Base-by-base conservation (phyloP, 35 echinoderm and acorn worm species). In the Apostichopus parvimensis region DNA sequence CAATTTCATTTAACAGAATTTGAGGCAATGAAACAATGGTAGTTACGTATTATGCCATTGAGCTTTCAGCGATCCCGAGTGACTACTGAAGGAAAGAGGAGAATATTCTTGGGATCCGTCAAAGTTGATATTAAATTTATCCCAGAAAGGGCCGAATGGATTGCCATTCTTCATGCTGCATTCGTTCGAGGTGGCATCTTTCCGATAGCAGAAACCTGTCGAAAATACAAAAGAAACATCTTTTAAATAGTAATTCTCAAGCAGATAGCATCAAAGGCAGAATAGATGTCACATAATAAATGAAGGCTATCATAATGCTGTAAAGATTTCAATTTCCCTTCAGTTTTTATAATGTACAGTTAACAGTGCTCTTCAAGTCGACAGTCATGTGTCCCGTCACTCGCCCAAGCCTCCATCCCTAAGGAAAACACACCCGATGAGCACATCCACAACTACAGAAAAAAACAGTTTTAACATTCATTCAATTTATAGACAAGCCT, bases 141-240 rank as follows among this genome's bases (percentile, higher is more conserved):
- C 86, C 97, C 97, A 99, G 90, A 99, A 99, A 68, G 97, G 97
- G 1, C 97, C 97, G 84, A 99, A 99, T 58, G 97, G 97, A 79
- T 99, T 99, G 17, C 97, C 97, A n/a, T 93, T 91, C 45, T 99
- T 99, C 97, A 99, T 99, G 3, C 54, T 87, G 82, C 97, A 99
- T 53, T 87, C 91, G 6, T 53, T 82, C 2, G 9, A 66, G 58
- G 91, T 82, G 56, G 92, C 77, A 92, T 91, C 94, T 73, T 78
- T 91, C 24, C 52, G 58, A 79, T 96, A 96, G 79, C 97, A 99
- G 66, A 99, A 94, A 53, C 93, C 97, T 99, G 87, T 45, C 17
- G 72, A 22, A 22, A 92, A 77, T 8, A 88, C 9, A 90, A 60
- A 60, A 87, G 0, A 87, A 87, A 57, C 13, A 61, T 21, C 1